Base-by-base conservation (phyloP, 2,113 vertebrate species). In the Ciconia stormi region DNA sequence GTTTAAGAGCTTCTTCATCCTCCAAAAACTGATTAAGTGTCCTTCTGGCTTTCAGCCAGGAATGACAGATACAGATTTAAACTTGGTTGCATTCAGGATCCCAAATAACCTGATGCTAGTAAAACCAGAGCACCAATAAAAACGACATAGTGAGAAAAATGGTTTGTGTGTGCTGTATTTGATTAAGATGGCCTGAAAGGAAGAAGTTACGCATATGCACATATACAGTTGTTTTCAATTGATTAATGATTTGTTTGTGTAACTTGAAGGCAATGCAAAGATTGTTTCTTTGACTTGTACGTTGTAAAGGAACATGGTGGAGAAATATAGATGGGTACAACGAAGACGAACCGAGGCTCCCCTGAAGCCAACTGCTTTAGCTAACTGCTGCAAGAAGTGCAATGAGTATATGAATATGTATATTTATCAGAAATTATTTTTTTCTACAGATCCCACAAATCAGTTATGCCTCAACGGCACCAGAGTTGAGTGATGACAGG, bases 401-500 rank as follows among this genome's bases (percentile, higher is more conserved):
- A 67, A n/a, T 38, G 67, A 91, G 49, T 96, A 9, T 89, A 66
- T 97, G 93, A 95, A 89, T 76, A 58, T 95, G 92, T 97, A 66
- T 96, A 96, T 92, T 97, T 67, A 97, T 93, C 92, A 91, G 94
- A 94, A 96, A 95, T 87, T 97, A 56, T 97, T 97, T 98, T 55
- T 94, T 97, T 86, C 96, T 97, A 58, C 97, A 99, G 99, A 99
- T 99, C 96, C 99, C 99, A 10, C 99, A 99, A 98, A 99, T 99
- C 96, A 99, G 99, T 98, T 99, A 99, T 36, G 99, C 99, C 22
- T 99, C 99, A 77, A 99, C 99, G 3, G 99, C 99, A 74, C 99
- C 99, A 2, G 99, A 99, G 98, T 91, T 99, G 97, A 99, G 99
- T 56, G 99, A 99, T 52, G 99, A 99, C 97, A 98, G 99, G 34